A percentile compares a stretch with the other conserved stretches of the same genome.
phyloP scores from a whole-genome alignment of 2,888 invertebrate species.

The Megamerina dolium region DNA sequence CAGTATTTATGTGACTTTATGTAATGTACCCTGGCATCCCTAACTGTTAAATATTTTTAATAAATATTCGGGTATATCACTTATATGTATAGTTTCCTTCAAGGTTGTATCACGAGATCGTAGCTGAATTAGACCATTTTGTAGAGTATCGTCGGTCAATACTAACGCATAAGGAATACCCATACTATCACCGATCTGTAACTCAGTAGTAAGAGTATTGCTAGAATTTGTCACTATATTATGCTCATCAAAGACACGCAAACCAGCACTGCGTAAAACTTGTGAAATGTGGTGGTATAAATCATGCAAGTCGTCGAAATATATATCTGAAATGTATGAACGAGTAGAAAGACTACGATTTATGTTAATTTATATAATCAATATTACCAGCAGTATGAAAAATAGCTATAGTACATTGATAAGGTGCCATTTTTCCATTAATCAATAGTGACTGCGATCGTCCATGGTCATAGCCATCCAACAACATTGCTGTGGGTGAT shows the following conservation, averaged over 20 bases:
- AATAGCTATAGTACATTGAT: slow-evolving; percentile 64
- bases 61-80: slow-evolving; percentile 59
- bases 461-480: slow-evolving; percentile 53
- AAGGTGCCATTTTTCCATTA: slow-evolving; percentile 69
- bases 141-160: slow-evolving; percentile 62
- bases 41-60: slow-evolving; percentile 46
- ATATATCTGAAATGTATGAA: slow-evolving; percentile 14
- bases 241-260: slow-evolving; percentile 34
- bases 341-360: too few species aligned
- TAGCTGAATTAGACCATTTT: slow-evolving; percentile 63
- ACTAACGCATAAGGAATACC: slow-evolving; percentile 70
- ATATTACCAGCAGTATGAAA: slow-evolving; percentile 49
- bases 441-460: slow-evolving; percentile 41
- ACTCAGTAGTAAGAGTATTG: slow-evolving; percentile 17
- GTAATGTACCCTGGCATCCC: slow-evolving; percentile 29
- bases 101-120: slow-evolving; percentile 63
- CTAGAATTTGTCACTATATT: slow-evolving; percentile 31
- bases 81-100: slow-evolving; percentile 65
- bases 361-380: too few species aligned
- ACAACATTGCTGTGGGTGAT: background rate
- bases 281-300: slow-evolving; percentile 55
- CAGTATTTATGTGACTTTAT: slow-evolving; percentile 72
- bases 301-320: slow-evolving; percentile 51
- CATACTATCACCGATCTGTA: slow-evolving; percentile 32
- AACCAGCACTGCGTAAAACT: slow-evolving; percentile 51